Evolutionary conservation across 2,888 invertebrate genomes (phyloP).

Genomic region (Ommatoiulus sabulosus): DNA sequence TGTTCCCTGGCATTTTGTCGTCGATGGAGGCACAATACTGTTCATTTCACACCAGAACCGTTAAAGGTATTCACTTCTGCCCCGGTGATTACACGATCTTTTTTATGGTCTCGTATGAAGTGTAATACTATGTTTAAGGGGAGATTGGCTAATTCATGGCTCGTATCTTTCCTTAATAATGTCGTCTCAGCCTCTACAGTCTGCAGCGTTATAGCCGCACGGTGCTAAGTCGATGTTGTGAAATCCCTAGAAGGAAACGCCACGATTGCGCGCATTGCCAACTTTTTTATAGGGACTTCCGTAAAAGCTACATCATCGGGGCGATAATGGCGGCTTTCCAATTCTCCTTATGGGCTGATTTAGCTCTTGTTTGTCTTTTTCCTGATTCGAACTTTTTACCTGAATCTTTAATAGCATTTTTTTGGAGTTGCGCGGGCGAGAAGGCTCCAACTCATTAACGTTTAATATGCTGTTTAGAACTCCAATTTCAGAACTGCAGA

Average conservation of each 20-base stretch:
- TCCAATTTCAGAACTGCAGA: too few relatives aligned
- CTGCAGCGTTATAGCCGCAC: not conserved
- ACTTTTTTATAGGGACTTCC: slow-evolving; percentile 39
- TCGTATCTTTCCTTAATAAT: slow-evolving; percentile 52
- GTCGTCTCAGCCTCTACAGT: slow-evolving; percentile 31
- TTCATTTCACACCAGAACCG: slow-evolving; percentile 39
- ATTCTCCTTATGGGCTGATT: not conserved
- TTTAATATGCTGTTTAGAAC: not conserved
- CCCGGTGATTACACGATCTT: slow-evolving; percentile 51
- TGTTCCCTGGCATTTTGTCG: not conserved
- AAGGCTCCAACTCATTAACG: not conserved
- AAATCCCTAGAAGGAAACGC: not conserved
- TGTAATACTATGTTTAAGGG: slow-evolving; percentile 53
- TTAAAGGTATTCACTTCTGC: slow-evolving; percentile 52
- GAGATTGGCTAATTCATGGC: slow-evolving; percentile 52
- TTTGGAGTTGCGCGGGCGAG: not conserved
- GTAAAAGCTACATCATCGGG: not conserved
- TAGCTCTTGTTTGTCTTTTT: not conserved
- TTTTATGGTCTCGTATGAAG: slow-evolving; percentile 52
- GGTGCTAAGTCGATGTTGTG: slow-evolving; percentile 8
- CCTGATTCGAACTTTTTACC: not conserved
- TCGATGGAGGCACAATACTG: slow-evolving; percentile 23
- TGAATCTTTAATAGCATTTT: not conserved
- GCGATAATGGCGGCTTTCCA: not conserved
- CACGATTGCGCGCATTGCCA: slow-evolving; percentile 19